Evolutionary conservation across 2,797 vertebrate species (phyloP), one percentile per base, ranked within the genome.

Genomic region (Agapornis canus): DNA sequence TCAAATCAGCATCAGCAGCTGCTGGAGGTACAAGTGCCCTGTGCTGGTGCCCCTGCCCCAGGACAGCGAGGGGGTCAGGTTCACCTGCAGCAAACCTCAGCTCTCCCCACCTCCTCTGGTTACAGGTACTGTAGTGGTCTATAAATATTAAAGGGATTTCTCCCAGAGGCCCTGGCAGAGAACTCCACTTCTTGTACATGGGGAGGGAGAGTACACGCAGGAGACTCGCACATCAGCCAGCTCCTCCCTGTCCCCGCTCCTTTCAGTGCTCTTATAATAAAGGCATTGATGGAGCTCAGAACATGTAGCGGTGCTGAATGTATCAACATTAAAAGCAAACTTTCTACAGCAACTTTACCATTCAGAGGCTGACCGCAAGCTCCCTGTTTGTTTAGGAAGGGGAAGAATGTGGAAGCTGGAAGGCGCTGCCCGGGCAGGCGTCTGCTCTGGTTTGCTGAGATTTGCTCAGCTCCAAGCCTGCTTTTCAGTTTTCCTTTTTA

Each of bases 301-400:
- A 87, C 52, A 25, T 52, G 96, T 91, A 96, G 97, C 86, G 66
- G 92, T 86, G 92, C 92, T 79, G 88, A 97, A 96, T 3, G 4
- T 94, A 96, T 97, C 95, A 97, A 97, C 97, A 97, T 97, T 97
- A 97, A 98, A 98, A 96, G 97, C 94, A 95, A 94, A 96, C 96
- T 97, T 96, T 87, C 72, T 83, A 56, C 95, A 96, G 96, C 95
- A 92, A 82, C 88, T 96, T 96, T 70, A 35, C 96, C 87, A 87
- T 93, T 94, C 97, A 97, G 97, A 94, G 90, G 90, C 23, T 92
- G 97, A 96, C 91, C 81, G 92, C 92, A 95, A 97, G 95, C 96
- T 94, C 91, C 97, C 92, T 94, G 96, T 94, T 95, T 95, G 96
- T 94, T 95, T 95, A 64, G 82, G 89, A 83, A 88, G 90, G 70